phyloP scores from a whole-genome alignment of 2,113 vertebrate genomes.

The Tor tambroides region DNA sequence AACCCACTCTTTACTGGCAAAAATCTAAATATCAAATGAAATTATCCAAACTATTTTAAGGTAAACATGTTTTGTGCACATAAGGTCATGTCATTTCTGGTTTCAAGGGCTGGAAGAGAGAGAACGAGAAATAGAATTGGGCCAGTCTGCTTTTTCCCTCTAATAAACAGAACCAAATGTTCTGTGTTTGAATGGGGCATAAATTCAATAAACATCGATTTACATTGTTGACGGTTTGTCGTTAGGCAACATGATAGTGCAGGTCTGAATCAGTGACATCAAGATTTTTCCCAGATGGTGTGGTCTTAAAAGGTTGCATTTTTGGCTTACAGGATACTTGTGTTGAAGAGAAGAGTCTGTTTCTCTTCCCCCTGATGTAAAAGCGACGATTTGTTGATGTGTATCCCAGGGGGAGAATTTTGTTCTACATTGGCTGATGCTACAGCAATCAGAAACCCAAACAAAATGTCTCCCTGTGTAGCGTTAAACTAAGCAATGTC shows the following conservation, averaged over 20 bases:
- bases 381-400: slow-evolving; percentile 49
- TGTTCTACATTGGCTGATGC: slow-evolving; percentile 12
- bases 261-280: slow-evolving; percentile 68
- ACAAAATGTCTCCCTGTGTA: slow-evolving; percentile 56
- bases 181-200: slow-evolving; percentile 66
- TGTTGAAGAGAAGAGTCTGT: slow-evolving; percentile 59
- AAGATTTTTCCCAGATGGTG: slow-evolving; percentile 71
- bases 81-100: slow-evolving; percentile 5
- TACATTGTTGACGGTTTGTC: slow-evolving; percentile 63
- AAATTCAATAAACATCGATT: slow-evolving; percentile 73
- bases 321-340: slow-evolving; percentile 36
- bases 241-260: slow-evolving; percentile 65
- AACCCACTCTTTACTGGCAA: neutral
- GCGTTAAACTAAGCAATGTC: slow-evolving; percentile 51
- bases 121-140: neutral
- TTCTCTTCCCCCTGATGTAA: slow-evolving; percentile 40
- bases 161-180: slow-evolving; percentile 70
- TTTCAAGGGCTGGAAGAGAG: slow-evolving; percentile 1
- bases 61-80: neutral
- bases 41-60: slow-evolving; percentile 25
- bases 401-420: slow-evolving; percentile 51
- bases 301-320: slow-evolving; percentile 54
- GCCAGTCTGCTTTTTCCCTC: slow-evolving; percentile 23
- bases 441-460: slow-evolving; percentile 35
- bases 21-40: slow-evolving; percentile 13